Conservation (phyloP, 2,113 vertebrate species). For the Eulacestoma nigropectus region DNA sequence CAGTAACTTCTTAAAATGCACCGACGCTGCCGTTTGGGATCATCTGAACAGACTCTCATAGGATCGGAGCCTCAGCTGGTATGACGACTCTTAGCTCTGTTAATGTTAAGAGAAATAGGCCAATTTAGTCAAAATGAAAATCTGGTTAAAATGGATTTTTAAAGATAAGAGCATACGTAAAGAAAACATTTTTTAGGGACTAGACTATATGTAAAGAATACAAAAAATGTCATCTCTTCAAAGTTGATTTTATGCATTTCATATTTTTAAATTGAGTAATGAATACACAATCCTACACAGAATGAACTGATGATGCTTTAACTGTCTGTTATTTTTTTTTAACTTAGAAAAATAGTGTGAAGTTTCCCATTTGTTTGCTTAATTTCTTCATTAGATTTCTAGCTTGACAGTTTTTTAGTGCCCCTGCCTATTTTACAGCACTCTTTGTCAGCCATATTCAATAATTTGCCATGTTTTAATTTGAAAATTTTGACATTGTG, state of each 20-base stretch:
- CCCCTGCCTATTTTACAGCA: not conserved
- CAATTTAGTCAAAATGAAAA: not conserved
- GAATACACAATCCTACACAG: not conserved
- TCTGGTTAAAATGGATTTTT: not conserved
- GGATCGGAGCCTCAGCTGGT: not conserved
- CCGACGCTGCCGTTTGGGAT: not conserved
- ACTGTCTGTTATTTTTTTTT: not conserved
- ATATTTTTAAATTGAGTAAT: not conserved
- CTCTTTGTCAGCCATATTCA: not conserved
- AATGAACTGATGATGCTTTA: not conserved
- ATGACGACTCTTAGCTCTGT: not conserved
- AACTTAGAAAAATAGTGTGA: not conserved
- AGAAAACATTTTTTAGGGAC: not conserved
- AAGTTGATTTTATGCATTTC: not conserved
- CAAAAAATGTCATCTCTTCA: not conserved
- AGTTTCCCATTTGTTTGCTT: not conserved
- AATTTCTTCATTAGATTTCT: not conserved
- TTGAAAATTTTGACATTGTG: not conserved
- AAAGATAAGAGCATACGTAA: not conserved
- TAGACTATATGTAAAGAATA: not conserved
- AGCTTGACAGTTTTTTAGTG: not conserved
- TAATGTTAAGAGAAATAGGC: not conserved
- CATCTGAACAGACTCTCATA: not conserved
- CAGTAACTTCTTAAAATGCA: not conserved
- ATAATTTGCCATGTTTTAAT: conserved; percentile 15